These are phyloP conservation scores for Myotis vivesi DNA, from an alignment of 2,797 vertebrate genomes.

Conservation along the genomic window DNA sequence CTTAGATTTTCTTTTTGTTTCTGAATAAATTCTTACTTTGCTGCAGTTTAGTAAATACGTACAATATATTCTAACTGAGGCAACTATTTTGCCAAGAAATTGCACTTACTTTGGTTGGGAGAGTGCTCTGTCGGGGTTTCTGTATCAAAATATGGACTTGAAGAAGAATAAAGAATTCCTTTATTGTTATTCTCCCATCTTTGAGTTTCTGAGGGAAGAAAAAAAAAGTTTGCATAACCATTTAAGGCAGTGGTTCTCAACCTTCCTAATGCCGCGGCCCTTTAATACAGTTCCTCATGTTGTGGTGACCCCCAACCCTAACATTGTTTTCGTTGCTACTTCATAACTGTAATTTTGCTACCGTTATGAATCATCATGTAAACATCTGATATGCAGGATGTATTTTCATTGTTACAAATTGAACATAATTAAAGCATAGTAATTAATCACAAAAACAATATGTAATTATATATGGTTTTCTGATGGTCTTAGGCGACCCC, in stretches of 20 bases:
- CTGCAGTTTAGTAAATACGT: not conserved
- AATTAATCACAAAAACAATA: no score
- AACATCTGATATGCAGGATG: no score
- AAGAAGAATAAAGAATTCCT: slow-evolving; percentile 93
- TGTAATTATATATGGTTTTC: no score
- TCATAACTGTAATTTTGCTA: no score
- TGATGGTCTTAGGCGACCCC: no score
- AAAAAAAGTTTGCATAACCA: slow-evolving; percentile 25
- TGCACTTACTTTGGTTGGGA: slow-evolving; percentile 89
- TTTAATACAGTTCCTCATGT: no score
- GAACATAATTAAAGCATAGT: no score
- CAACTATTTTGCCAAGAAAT: slow-evolving; percentile 35
- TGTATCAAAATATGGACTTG: slow-evolving; percentile 92
- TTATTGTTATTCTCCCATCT: slow-evolving; percentile 89
- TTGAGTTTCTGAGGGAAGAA: slow-evolving; percentile 89
- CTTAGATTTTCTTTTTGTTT: not conserved
- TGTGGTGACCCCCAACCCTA: no score
- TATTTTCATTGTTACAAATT: no score
- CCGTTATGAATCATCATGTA: no score
- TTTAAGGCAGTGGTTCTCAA: not conserved
- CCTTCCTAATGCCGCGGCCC: no score
- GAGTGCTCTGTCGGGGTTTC: slow-evolving; percentile 92
- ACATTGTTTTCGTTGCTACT: no score
- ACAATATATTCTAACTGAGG: slow-evolving; percentile 17
- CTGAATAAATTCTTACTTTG: not conserved